Evolutionary conservation across 2,113 vertebrate species (phyloP).

Genomic region (Megaceryle torquata): DNA sequence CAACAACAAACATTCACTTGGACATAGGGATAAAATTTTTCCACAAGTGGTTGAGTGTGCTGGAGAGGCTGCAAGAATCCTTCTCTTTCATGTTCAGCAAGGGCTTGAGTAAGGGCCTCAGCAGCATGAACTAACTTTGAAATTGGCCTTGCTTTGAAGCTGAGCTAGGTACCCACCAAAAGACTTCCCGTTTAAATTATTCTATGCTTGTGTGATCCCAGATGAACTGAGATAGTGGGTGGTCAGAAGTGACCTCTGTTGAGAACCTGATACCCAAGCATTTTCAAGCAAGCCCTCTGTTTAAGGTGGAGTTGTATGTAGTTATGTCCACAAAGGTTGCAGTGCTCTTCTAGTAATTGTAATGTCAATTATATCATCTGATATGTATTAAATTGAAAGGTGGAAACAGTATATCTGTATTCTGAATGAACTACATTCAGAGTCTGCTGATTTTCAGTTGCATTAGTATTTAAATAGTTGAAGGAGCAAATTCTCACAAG

Average conservation of each 20-base stretch:
- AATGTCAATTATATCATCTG: neutral
- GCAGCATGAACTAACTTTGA: neutral
- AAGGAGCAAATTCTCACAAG: neutral
- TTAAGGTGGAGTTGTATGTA: neutral
- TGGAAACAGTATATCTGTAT: neutral
- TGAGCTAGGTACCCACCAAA: neutral
- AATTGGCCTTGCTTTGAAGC: neutral
- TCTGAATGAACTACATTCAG: neutral
- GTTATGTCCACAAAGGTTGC: neutral
- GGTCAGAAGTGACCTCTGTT: neutral
- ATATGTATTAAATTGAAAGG: neutral
- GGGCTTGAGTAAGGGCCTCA: neutral
- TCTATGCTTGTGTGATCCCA: neutral
- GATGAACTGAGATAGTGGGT: neutral
- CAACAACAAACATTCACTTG: neutral
- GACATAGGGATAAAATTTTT: neutral
- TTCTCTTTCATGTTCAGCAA: neutral
- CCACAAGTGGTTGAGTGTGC: neutral
- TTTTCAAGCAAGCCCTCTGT: neutral
- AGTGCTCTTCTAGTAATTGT: neutral
- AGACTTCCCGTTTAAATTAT: neutral
- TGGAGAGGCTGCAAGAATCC: neutral
- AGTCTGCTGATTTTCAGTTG: neutral
- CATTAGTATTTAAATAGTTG: neutral
- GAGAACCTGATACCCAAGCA: neutral